These are phyloP conservation scores for Mythimna lalbum DNA, from an alignment of 2,888 invertebrate species.

Conservation along the genomic window DNA sequence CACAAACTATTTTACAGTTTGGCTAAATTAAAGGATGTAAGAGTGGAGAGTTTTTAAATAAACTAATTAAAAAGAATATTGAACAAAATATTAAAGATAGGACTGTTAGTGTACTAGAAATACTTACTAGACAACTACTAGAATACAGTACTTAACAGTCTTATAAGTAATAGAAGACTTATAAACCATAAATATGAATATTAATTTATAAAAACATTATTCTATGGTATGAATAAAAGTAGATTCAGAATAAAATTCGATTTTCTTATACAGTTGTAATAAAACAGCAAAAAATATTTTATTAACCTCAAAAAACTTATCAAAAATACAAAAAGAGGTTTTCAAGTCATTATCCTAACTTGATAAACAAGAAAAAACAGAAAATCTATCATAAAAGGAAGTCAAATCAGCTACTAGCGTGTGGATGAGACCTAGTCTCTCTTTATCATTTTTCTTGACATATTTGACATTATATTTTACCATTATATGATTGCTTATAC, in stretches of 20 bases:
- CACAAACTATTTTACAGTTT: too few species aligned
- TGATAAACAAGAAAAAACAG: not conserved
- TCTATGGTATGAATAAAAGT: too few species aligned
- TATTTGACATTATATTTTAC: constrained; percentile 85
- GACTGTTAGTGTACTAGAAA: not conserved
- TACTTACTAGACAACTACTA: too few species aligned
- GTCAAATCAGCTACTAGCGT: constrained; percentile 88
- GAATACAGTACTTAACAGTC: too few species aligned
- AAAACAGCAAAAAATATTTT: not conserved
- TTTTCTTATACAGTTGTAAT: not conserved
- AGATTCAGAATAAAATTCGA: too few species aligned
- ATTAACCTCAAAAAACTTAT: not conserved
- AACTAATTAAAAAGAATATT: too few species aligned
- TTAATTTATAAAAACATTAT: too few species aligned
- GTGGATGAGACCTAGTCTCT: constrained; percentile 87
- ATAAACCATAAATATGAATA: too few species aligned
- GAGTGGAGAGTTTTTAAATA: too few species aligned
- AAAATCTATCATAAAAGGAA: constrained; percentile 75
- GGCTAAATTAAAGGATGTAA: too few species aligned
- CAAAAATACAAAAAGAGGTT: constrained; percentile 43
- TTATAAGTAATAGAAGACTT: too few species aligned
- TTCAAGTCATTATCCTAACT: rapidly evolving
- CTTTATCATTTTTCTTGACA: constrained; percentile 87
- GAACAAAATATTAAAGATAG: not conserved
- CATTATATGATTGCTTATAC: constrained; percentile 84